Base-by-base conservation (phyloP, 2,113 vertebrate species). In the Cichladusa arquata region DNA sequence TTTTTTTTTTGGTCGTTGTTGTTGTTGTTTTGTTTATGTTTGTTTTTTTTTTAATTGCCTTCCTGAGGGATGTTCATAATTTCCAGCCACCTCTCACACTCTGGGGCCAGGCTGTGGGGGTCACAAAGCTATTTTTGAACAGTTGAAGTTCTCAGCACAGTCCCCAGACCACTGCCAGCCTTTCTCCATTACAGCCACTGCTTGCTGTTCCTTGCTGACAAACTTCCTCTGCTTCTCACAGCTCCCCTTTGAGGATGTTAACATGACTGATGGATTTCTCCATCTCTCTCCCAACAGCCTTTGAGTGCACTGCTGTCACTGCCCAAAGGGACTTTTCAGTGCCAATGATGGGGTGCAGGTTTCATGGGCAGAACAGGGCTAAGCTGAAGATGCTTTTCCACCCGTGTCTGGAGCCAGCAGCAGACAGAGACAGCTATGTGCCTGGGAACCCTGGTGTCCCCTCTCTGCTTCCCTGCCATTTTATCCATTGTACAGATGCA, bases 141-240 rank as follows among this genome's bases (percentile, higher is more conserved):
- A 45, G 40, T 0, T 45, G 44, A 50, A 58, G 44, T 29, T 78
- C 60, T 90, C 50, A 60, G 51, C 15, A 6, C 0, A 0, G 66
- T 60, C 50, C 26, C n/a, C 12, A 8, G 50, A 51, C 34, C 25
- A 12, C 56, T 36, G 40, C n/a, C 29, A 48, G 72, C 38, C 51
- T 80, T 66, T 83, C 24, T 19, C 23, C 24, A 4, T 12, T 26
- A 9, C 31, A 67, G 53, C 31, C 33, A 29, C 44, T 48, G 28
- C 42, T 83, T 58, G n/a, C 31, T 5, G 1, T 45, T 60, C 48
- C 69, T 81, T 45, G 65, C 34, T 56, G 64, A 50, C 44, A 78
- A 51, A 60, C 12, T 64, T 42, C n/a, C 53, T 50, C 48, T 3
- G 4, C 31, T 64, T 87, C 40, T 54, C 36, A 25, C 45, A 23